Base-by-base conservation (phyloP, 2,797 vertebrate species). In the Phataginus tetradactyla region DNA sequence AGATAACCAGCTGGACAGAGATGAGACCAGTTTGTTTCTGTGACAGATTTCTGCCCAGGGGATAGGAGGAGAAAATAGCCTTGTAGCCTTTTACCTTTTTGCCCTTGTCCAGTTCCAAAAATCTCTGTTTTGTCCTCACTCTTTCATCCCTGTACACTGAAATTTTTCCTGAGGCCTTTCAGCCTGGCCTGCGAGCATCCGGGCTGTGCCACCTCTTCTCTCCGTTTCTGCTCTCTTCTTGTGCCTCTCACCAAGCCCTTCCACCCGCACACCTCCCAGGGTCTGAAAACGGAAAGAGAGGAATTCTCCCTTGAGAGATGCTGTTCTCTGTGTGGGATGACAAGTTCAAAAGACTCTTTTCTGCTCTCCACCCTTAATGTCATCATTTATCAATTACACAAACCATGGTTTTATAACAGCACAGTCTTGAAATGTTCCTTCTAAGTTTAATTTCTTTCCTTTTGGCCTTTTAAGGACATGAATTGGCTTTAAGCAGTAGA, bases 401-500 rank as follows among this genome's bases (percentile, higher is more conserved):
- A 74, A 59, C 93, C 61, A 8, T 23, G 5, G 81, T 89, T 96
- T 79, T 86, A 34, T 94, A 78, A 91, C 86, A 92, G 89, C 89
- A 57, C 57, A 17, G 57, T 74, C 94, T 96, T 74, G 85, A 94
- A 96, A 95, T 61, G 85, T 95, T 86, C 79, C 74, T 97, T 85
- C 92, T 34, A 83, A 97, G 79, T 96, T 92, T 86, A 90, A 93
- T 97, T 97, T 92, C 86, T 96, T 53, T 96, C 57, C 90, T 74
- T 74, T 91, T 95, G 87, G 83, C 96, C 97, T 98, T 97, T 97
- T 97, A 97, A 97, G 97, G 97, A 94, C 0, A 18, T 51, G 55
- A 96, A 15, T 95, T 97, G 96, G 96, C 95, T 64, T 95, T 51
- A 53, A 55, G 78, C 63, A 39, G 79, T 63, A 39, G 71, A 75